These are phyloP conservation scores for Nycticryphes semicollaris DNA, from an alignment of 2,113 vertebrate species.

Conservation along the genomic window DNA sequence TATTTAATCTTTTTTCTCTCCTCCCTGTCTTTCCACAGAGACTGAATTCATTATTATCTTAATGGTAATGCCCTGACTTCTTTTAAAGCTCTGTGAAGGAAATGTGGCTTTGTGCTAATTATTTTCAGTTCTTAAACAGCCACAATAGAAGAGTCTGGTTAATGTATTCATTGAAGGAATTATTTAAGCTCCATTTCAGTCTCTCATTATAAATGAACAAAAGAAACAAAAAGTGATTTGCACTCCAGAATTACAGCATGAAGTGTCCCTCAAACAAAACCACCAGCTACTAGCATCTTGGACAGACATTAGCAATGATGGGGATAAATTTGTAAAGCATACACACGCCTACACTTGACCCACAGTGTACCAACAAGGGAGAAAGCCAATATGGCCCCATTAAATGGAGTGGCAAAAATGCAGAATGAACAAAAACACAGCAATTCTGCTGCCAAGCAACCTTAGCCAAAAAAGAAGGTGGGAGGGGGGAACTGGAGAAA, in stretches of 20 bases:
- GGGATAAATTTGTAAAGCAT: conserved; percentile 65
- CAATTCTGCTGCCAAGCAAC: conserved; percentile 75
- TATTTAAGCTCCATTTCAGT: conserved; percentile 80
- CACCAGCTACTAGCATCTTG: conserved; percentile 61
- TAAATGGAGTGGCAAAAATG: conserved; percentile 66
- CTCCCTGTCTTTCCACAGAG: conserved; percentile 58
- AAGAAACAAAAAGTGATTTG: conserved; percentile 78
- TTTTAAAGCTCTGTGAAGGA: conserved; percentile 70
- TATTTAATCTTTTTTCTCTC: conserved; percentile 60
- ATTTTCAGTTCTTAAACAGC: conserved; percentile 74
- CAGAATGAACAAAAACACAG: conserved; percentile 23
- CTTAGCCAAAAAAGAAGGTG: not conserved
- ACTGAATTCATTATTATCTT: conserved; percentile 70
- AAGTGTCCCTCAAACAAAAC: conserved; percentile 73
- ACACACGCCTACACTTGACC: conserved; percentile 80
- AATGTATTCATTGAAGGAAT: conserved; percentile 76
- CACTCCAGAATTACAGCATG: conserved; percentile 73
- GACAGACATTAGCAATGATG: conserved; percentile 53
- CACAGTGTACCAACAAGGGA: conserved; percentile 62
- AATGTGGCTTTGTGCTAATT: conserved; percentile 76
- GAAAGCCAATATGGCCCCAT: conserved; percentile 63
- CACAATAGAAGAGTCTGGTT: conserved; percentile 73
- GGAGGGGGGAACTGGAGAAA: not conserved
- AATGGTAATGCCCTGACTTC: conserved; percentile 62
- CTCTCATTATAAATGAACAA: conserved; percentile 74